Percentiles rank a stretch among this genome's conserved stretches.
phyloP scores from a whole-genome alignment of 2,113 vertebrate species.

The Pungitius pungitius region DNA sequence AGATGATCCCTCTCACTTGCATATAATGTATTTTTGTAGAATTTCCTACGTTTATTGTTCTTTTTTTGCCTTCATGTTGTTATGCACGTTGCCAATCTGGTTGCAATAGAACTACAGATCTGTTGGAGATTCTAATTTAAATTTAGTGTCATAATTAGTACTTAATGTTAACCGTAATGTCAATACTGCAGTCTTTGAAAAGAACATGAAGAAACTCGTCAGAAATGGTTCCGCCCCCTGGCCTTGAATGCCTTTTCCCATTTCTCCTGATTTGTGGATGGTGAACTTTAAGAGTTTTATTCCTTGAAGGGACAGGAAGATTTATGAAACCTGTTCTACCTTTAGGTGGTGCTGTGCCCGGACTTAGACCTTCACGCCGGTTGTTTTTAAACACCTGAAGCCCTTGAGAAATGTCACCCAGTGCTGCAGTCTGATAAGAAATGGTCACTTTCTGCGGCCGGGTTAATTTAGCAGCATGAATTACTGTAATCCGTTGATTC shows the following conservation, averaged over 20 bases:
- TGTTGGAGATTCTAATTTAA: neutral
- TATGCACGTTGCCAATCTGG: neutral
- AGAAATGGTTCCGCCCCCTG: neutral
- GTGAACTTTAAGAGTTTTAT: neutral
- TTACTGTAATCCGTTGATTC: neutral
- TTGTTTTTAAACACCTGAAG: constrained; percentile 50
- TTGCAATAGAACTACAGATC: neutral
- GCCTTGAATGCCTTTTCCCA: neutral
- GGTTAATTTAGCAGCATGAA: too few relatives aligned
- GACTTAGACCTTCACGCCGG: constrained; percentile 55
- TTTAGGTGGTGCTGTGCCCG: constrained; percentile 14
- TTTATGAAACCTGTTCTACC: neutral
- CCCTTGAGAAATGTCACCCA: constrained; percentile 39
- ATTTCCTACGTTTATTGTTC: neutral
- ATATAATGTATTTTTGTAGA: neutral
- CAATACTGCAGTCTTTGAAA: neutral
- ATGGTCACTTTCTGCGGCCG: constrained; percentile 18
- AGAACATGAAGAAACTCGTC: neutral
- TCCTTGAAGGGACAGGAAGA: neutral
- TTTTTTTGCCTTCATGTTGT: neutral
- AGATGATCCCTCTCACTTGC: neutral
- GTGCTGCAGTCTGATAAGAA: constrained; percentile 54
- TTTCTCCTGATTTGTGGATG: neutral
- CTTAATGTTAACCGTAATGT: neutral
- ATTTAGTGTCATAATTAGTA: neutral